These are phyloP conservation scores for Synodontis membranacea DNA, from an alignment of 2,113 vertebrate genomes.

Conservation along the genomic window DNA sequence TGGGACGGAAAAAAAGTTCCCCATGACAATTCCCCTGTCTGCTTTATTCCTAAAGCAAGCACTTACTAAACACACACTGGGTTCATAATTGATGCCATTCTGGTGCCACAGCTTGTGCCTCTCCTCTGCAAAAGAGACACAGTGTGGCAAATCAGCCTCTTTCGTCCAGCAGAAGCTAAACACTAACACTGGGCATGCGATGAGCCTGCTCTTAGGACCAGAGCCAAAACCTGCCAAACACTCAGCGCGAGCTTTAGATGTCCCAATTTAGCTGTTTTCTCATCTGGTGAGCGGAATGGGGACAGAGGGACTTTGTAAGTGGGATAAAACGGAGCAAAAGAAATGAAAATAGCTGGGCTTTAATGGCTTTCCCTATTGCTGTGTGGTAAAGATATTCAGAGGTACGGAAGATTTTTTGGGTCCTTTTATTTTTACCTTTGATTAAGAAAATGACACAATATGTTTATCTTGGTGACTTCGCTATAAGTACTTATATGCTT, in stretches of 20 bases:
- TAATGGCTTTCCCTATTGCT: background rate
- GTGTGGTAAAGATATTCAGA: slow-evolving; percentile 10
- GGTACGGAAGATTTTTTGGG: background rate
- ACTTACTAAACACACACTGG: slow-evolving; percentile 48
- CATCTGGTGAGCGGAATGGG: slow-evolving; percentile 16
- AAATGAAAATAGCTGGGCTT: background rate
- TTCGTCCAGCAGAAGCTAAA: slow-evolving; percentile 37
- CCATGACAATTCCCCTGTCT: slow-evolving; percentile 38
- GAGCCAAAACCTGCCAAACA: slow-evolving; percentile 44
- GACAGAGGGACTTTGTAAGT: slow-evolving; percentile 3
- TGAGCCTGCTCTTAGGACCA: slow-evolving; percentile 31
- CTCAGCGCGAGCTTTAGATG: slow-evolving; percentile 27
- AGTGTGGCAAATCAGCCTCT: slow-evolving; percentile 31
- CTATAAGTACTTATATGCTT: background rate
- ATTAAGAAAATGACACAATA: background rate
- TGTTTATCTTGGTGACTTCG: background rate
- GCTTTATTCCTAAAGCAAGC: slow-evolving; percentile 45
- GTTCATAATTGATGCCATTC: slow-evolving; percentile 53
- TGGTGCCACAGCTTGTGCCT: slow-evolving; percentile 40
- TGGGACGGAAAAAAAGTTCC: slow-evolving; percentile 34
- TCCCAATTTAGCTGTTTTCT: slow-evolving; percentile 42
- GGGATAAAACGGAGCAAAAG: background rate
- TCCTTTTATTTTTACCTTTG: background rate
- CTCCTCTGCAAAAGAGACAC: slow-evolving; percentile 46
- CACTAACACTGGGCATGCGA: slow-evolving; percentile 7